Base-by-base conservation (phyloP, 2,888 invertebrate species). In the Acanthosepion pharaonis region DNA sequence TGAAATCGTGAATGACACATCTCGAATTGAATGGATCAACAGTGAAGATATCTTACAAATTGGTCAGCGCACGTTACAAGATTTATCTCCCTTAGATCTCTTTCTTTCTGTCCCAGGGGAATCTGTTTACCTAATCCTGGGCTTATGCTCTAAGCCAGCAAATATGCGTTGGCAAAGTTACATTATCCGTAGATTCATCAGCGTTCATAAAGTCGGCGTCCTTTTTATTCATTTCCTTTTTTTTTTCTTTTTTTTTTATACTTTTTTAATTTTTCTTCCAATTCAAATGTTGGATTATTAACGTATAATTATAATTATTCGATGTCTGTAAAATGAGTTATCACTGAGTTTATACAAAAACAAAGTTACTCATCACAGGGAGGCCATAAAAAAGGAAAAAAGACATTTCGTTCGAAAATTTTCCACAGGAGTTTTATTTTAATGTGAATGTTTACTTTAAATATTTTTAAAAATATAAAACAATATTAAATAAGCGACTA, bases 31-130 rank as follows among this genome's bases (percentile, higher is more conserved):
- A 78, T 78, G 78, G 78, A 78, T 78, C 78, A 33, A n/a, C 78
- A 78, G 15, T 33, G 78, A 78, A n/a, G 78, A 78, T 78, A 78
- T 78, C 78, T 33, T 15, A 78, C 78, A 78, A 78, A 78, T 78
- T 78, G 78, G n/a, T n/a, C 78, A n/a, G 78, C 78, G 78, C 15
- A 78, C 78, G 78, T 78, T 78, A 78, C 78, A 78, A 9, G 78
- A 78, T n/a, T 78, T 78, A 78, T 78, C 78, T 78, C 78, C 78
- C 78, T 78, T 78, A 78, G 78, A 78, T 78, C n/a, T 78, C 78
- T n/a, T 78, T 78, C 78, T 78, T 78, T n/a, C 78, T 33, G 78
- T 78, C 78, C 78, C 78, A 15, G 78, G 78, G n/a, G 78, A 78
- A 78, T 78, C 78, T n/a, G n/a, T 78, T 78, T 78, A 78, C 78